Conservation (phyloP, 2,888 invertebrate species). For the Ecliptopera silaceata region DNA sequence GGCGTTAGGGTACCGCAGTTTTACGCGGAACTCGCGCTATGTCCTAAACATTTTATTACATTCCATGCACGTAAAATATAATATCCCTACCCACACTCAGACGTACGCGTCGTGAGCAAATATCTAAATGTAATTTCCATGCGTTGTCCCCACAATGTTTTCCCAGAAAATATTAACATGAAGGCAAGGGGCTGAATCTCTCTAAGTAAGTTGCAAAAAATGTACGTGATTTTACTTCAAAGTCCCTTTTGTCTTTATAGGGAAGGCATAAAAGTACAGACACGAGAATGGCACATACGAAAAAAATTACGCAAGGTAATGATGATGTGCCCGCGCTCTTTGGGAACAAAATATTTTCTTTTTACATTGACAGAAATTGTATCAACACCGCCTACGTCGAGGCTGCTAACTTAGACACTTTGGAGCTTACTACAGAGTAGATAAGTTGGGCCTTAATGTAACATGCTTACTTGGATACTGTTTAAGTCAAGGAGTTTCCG, state of each 20-base stretch:
- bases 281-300: constrained; percentile 79
- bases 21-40: constrained; percentile 43
- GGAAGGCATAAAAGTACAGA: constrained; percentile 80
- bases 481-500: constrained; percentile 28
- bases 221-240: constrained; percentile 84
- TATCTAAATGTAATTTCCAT: constrained; percentile 84
- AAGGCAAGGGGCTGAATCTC: constrained; percentile 81
- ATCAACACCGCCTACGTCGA: constrained; percentile 62
- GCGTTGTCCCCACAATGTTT: constrained; percentile 83
- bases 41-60: constrained; percentile 80
- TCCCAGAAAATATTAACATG: constrained; percentile 83
- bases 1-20: constrained; percentile 23
- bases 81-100: constrained; percentile 79
- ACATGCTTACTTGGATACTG: constrained; percentile 29
- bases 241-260: constrained; percentile 83
- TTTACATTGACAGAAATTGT: constrained; percentile 74
- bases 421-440: constrained; percentile 36
- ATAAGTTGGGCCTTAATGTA: constrained; percentile 37
- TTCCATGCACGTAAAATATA: constrained; percentile 82
- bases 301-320: constrained; percentile 81
- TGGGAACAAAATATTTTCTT: constrained; percentile 78
- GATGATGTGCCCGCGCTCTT: constrained; percentile 80
- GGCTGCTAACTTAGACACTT: constrained; percentile 45
- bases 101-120: constrained; percentile 79
- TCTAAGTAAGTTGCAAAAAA: constrained; percentile 84